These are phyloP conservation scores for Apistogramma diplotaenia DNA, from an alignment of 2,113 vertebrate species.

Conservation along the genomic window DNA sequence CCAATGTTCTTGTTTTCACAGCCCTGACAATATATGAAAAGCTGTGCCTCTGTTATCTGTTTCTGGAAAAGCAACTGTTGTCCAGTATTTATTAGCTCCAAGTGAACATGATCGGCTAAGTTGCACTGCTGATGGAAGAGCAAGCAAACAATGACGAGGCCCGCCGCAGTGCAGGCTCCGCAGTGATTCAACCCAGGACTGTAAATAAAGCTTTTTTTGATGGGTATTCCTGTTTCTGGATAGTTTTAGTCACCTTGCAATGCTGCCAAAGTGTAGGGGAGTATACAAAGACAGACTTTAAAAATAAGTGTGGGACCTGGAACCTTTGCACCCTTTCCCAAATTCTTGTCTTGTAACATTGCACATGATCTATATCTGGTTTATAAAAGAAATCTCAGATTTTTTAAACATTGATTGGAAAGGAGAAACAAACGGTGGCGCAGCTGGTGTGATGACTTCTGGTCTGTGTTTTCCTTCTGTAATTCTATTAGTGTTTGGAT, in stretches of 20 bases:
- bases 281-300: not conserved
- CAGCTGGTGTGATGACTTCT: not conserved
- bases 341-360: not conserved
- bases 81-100: not conserved
- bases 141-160: not conserved
- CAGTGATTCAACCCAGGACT: not conserved
- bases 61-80: not conserved
- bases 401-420: not conserved
- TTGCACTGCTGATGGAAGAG: not conserved
- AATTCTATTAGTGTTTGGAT: slow-evolving; percentile 4
- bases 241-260: not conserved
- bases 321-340: not conserved
- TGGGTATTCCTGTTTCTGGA: not conserved
- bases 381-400: not conserved
- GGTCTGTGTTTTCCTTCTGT: not conserved
- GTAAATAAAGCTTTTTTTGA: fast-evolving
- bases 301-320: not conserved
- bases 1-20: not conserved
- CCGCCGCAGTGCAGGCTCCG: not conserved
- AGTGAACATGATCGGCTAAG: not conserved
- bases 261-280: no score
- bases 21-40: not conserved
- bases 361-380: not conserved
- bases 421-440: not conserved
- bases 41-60: not conserved